Evolutionary conservation across 2,797 vertebrate species (phyloP), one percentile per base, ranked within the genome.

Genomic region (Myotis myotis): DNA sequence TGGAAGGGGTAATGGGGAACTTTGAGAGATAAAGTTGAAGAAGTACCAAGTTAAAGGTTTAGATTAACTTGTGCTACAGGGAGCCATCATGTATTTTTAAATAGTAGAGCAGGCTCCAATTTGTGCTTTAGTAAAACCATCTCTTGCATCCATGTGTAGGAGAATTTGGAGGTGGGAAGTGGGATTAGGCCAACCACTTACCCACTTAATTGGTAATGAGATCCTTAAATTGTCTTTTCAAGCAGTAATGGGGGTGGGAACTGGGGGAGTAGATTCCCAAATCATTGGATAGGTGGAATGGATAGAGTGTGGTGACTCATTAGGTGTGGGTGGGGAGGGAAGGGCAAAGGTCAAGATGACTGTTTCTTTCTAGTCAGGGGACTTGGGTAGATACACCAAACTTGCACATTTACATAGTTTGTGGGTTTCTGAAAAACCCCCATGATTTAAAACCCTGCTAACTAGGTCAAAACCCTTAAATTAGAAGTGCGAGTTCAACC

Each of bases 381-480:
- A 7, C 33, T 33, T 81, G 78, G 86, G 78, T 71, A 57, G 38
- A 62, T 70, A 55, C 33, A 64, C 38, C 57, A 33, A 75, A 88
- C 64, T 2, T 38, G 11, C 41, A 86, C 49, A 78, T 88, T 89
- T 89, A 62, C 55, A 30, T 87, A 51, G 41, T 72, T 17, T 86
- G 38, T 93, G 78, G 70, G 68, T 64, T 94, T 92, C 38, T 93
- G 87, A 79, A 88, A 94, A 92, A 28, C 17, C 51, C 44, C 49
- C 70, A 5, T 3, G n/a, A 36, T 78, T 96, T 83, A 19, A 88
- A 88, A 38, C 23, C 8, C 15, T 91, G 57, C 41, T 71, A 92
- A 33, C 28, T 82, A 41, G 84, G 64, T 93, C 85, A 91, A 87
- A 89, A 80, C 70, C 87, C 87, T 88, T 92, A 94, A 93, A 91